Conservation (phyloP, 2,113 vertebrate genomes). For the Haemorhous mexicanus region DNA sequence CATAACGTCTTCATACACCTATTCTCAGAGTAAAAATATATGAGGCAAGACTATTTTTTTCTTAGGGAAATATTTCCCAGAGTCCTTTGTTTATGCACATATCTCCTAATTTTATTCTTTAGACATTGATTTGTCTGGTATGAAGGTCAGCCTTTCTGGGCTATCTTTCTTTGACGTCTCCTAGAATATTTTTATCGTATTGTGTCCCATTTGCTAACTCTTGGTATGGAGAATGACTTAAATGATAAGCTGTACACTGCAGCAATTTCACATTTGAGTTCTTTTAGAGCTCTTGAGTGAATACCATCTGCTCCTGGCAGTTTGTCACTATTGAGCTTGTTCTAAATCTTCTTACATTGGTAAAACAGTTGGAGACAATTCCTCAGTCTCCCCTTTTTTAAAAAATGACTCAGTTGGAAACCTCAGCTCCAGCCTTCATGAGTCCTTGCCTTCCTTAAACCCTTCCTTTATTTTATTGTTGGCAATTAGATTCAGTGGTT, state of each 20-base stretch:
- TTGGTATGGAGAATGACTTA: not conserved
- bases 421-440: not conserved
- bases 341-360: not conserved
- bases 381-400: not conserved
- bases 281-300: slow-evolving; percentile 22
- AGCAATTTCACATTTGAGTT: slow-evolving; percentile 48
- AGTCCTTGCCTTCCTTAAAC: not conserved
- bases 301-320: slow-evolving; percentile 17
- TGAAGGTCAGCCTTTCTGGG: not conserved
- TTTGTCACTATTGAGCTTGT: not conserved
- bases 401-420: not conserved
- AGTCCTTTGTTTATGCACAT: not conserved
- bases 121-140: not conserved
- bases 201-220: not conserved
- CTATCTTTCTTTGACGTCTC: not conserved
- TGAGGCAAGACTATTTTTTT: not conserved
- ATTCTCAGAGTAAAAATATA: not conserved
- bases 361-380: not conserved
- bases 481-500: not conserved
- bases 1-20: not conserved
- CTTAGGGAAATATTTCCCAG: not conserved
- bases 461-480: not conserved
- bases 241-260: not conserved
- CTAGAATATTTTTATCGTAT: not conserved
- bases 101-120: not conserved